phyloP scores from a whole-genome alignment of 2,113 vertebrate genomes.

The Ophiodon elongatus region DNA sequence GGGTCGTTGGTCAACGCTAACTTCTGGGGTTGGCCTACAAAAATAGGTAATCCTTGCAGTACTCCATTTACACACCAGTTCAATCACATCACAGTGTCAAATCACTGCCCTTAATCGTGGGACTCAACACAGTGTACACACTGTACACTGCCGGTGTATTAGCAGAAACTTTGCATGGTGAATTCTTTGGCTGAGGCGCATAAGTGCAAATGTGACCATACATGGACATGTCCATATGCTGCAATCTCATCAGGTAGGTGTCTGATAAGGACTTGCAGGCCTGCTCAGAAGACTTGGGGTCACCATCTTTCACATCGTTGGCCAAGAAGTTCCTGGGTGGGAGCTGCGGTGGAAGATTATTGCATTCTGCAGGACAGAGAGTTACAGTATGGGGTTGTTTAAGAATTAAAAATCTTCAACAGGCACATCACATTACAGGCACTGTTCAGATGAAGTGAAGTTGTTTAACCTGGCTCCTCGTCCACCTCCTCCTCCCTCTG shows the following conservation, averaged over 20 bases:
- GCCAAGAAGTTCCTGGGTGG: slow-evolving; percentile 89
- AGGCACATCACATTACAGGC: not conserved
- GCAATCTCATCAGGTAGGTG: slow-evolving; percentile 87
- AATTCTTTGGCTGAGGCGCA: not conserved
- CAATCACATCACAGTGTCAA: not conserved
- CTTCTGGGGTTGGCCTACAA: not conserved
- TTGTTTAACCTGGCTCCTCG: slow-evolving; percentile 89
- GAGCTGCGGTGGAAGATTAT: slow-evolving; percentile 87
- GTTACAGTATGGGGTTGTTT: not conserved
- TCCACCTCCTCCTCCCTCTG: slow-evolving; percentile 90
- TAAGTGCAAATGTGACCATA: slow-evolving; percentile 68
- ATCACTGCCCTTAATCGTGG: not conserved
- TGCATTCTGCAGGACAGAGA: slow-evolving; percentile 80
- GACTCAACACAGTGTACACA: not conserved
- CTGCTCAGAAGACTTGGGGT: slow-evolving; percentile 73
- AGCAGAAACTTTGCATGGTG: not conserved
- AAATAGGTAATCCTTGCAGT: not conserved
- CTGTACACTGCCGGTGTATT: not conserved
- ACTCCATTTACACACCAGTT: not conserved
- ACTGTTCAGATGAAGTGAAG: not conserved
- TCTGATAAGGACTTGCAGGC: slow-evolving; percentile 85
- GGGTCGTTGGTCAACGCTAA: not conserved
- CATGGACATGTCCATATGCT: slow-evolving; percentile 89
- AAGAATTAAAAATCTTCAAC: not conserved
- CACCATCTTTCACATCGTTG: slow-evolving; percentile 87